Percentiles rank a stretch among this genome's conserved stretches.
phyloP scores from a whole-genome alignment of 2,888 invertebrate genomes.

The Crioceris asparagi region DNA sequence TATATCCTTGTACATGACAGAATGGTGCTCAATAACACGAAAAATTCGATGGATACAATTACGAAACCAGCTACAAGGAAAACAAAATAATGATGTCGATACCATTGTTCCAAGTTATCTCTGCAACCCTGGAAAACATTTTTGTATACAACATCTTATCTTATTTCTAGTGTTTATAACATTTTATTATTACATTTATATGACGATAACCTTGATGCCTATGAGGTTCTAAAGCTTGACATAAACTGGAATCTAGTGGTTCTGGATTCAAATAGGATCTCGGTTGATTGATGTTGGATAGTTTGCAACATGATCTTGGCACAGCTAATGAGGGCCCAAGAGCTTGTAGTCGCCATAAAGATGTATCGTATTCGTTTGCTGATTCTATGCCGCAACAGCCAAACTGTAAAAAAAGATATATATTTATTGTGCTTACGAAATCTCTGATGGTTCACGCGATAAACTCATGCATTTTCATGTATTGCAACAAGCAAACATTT shows the following conservation, averaged over 20 bases:
- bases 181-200: conserved; percentile 39
- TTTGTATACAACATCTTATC: conserved; percentile 11
- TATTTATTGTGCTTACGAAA: not conserved
- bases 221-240: conserved; percentile 54
- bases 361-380: conserved; percentile 70
- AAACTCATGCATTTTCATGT: not conserved
- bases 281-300: conserved; percentile 45
- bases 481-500: too few relatives aligned
- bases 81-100: conserved; percentile 60
- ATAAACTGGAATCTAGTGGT: conserved; percentile 58
- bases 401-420: conserved; percentile 43
- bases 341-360: conserved; percentile 66
- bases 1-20: conserved; percentile 57
- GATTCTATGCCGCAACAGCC: conserved; percentile 72
- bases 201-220: conserved; percentile 48
- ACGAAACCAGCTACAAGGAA: conserved; percentile 56
- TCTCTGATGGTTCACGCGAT: not conserved
- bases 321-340: conserved; percentile 48
- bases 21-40: conserved; percentile 58
- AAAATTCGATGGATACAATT: conserved; percentile 61
- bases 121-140: conserved; percentile 51
- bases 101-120: conserved; percentile 61
- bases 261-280: conserved; percentile 63
- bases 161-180: not conserved
- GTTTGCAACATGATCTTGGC: conserved; percentile 43